Conservation (phyloP, 1,140 invertebrate genomes). For the Trichoplusia ni region DNA sequence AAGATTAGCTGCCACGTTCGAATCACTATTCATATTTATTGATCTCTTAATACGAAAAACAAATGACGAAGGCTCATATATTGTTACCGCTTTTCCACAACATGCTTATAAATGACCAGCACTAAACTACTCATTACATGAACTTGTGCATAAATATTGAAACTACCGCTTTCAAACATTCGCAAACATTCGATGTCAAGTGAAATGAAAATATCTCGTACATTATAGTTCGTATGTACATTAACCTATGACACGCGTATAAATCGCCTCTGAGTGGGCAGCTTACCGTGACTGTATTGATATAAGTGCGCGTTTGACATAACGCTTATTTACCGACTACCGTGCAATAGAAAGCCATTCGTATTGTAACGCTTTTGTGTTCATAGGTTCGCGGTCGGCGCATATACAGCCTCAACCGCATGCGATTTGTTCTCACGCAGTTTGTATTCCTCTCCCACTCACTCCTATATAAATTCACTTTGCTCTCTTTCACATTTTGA, state of each 20-base stretch:
- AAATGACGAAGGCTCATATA: too few relatives aligned
- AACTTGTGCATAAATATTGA: too few relatives aligned
- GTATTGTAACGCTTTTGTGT: conserved; percentile 39
- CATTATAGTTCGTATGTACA: conserved; percentile 22
- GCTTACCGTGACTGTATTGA: conserved; percentile 28
- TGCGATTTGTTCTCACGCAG: conserved; percentile 64
- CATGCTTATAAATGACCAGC: too few relatives aligned
- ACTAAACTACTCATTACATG: too few relatives aligned
- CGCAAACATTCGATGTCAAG: neutral
- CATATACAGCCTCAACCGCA: conserved; percentile 50
- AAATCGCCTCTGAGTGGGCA: conserved; percentile 7
- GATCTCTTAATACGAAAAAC: too few relatives aligned
- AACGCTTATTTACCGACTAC: conserved; percentile 39
- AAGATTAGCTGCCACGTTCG: too few relatives aligned
- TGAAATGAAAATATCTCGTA: conserved; percentile 2
- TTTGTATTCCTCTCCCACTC: conserved; percentile 55
- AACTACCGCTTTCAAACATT: conserved; percentile 1
- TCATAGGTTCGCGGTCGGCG: conserved; percentile 43
- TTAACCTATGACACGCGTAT: conserved; percentile 25
- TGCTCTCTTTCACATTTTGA: conserved; percentile 16
- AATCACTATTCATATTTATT: too few relatives aligned
- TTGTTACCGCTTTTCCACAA: too few relatives aligned
- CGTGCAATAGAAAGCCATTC: conserved; percentile 38
- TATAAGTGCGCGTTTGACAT: conserved; percentile 29
- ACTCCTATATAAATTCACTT: conserved; percentile 27